phyloP scores from a whole-genome alignment of 2,797 vertebrate genomes.

The Chlorospingus semifuscus region DNA sequence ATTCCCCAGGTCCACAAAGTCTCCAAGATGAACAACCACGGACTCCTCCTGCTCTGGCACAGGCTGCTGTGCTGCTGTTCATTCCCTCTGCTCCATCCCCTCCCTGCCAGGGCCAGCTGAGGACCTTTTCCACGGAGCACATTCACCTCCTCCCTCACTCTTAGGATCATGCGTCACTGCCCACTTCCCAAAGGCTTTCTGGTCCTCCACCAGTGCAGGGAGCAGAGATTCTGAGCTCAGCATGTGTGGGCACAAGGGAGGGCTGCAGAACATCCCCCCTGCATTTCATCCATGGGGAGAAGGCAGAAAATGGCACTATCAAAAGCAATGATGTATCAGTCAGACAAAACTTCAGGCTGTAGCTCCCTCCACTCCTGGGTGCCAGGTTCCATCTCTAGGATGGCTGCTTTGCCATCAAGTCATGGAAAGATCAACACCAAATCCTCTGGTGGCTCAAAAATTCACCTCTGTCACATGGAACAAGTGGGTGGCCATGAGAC shows the following conservation, averaged over 20 bases:
- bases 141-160: neutral
- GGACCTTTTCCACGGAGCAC: neutral
- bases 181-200: neutral
- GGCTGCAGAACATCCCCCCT: neutral
- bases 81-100: neutral
- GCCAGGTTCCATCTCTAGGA: neutral
- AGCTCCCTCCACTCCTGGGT: neutral
- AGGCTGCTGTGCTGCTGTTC: neutral
- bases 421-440: neutral
- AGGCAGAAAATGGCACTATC: neutral
- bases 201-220: neutral
- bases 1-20: neutral
- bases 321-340: neutral
- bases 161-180: neutral
- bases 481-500: slow-evolving; percentile 26
- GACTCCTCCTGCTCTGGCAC: neutral
- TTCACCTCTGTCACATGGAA: neutral
- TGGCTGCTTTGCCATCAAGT: neutral
- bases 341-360: neutral
- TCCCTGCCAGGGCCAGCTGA: neutral
- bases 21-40: rapidly evolving
- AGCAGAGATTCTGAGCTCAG: neutral
- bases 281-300: neutral
- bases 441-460: neutral
- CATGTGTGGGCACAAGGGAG: rapidly evolving